These are phyloP conservation scores for Lordiphosa stackelbergi DNA, from an alignment of 1,140 invertebrate species.

Conservation along the genomic window DNA sequence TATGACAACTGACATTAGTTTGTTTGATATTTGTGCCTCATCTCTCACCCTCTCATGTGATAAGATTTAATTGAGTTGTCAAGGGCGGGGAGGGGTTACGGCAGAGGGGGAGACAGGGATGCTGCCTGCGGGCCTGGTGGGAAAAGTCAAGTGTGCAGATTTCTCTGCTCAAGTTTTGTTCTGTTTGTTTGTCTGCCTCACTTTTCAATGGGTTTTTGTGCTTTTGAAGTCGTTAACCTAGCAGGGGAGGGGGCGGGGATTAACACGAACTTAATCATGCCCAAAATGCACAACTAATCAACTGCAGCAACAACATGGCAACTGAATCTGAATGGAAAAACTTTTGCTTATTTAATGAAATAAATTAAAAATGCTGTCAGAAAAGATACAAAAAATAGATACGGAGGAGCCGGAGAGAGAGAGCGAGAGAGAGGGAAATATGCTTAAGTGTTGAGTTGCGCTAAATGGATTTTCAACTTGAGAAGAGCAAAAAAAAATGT, in stretches of 20 bases:
- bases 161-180: conserved; percentile 25
- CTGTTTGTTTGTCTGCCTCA: conserved; percentile 29
- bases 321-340: conserved; percentile 48
- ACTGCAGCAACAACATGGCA: conserved; percentile 34
- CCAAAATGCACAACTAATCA: conserved; percentile 67
- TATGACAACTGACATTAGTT: conserved; percentile 75
- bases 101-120: neutral
- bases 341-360: conserved; percentile 65
- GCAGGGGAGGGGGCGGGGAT: conserved; percentile 1
- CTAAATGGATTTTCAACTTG: conserved; percentile 67
- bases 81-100: conserved; percentile 25
- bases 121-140: conserved; percentile 62
- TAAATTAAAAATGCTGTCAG: conserved; percentile 70
- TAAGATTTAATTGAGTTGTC: conserved; percentile 74
- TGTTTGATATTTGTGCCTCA: conserved; percentile 69
- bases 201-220: conserved; percentile 55
- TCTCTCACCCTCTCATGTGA: conserved; percentile 37
- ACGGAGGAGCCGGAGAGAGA: too few relatives aligned
- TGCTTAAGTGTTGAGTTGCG: conserved; percentile 72
- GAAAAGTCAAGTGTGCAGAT: conserved; percentile 72
- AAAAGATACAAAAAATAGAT: conserved; percentile 41
- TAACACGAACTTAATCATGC: conserved; percentile 59
- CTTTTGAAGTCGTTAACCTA: conserved; percentile 55
- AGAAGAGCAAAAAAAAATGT: conserved; percentile 41
- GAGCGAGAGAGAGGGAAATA: conserved; percentile 34